These are phyloP conservation scores for Norana najaformis DNA, from an alignment of 2,888 invertebrate genomes.

Conservation along the genomic window DNA sequence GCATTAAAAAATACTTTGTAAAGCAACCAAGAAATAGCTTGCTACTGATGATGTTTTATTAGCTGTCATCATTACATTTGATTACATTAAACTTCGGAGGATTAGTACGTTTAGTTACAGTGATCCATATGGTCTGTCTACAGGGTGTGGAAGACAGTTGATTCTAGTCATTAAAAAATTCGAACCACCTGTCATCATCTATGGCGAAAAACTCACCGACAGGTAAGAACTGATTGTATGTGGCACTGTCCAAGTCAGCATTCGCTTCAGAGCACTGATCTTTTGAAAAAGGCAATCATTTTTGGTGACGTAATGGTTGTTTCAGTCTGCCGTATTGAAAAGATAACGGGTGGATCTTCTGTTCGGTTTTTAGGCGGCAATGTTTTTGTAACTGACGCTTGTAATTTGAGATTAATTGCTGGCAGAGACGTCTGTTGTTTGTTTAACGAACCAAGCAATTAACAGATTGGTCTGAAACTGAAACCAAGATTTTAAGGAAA, in stretches of 20 bases:
- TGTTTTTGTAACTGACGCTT: not conserved
- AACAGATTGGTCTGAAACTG: no score
- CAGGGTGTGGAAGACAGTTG: conserved; percentile 46
- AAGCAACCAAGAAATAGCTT: no score
- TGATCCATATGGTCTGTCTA: not conserved
- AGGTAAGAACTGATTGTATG: conserved; percentile 28
- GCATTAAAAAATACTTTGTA: no score
- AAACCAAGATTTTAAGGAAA: no score
- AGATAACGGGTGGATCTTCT: not conserved
- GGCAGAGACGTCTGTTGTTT: not conserved
- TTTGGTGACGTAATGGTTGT: not conserved
- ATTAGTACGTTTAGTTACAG: no score
- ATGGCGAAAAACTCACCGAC: conserved; percentile 35
- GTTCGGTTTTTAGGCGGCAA: not conserved
- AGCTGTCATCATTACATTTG: no score
- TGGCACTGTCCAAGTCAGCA: not conserved
- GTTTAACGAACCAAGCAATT: no score
- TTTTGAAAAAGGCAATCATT: no score
- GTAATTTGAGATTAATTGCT: not conserved
- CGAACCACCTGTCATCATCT: conserved; percentile 37
- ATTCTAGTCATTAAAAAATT: conserved; percentile 50
- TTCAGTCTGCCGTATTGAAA: not conserved
- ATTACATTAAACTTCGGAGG: no score
- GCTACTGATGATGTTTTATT: no score
- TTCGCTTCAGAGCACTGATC: not conserved